Base-by-base conservation (phyloP, 2,888 invertebrate species). In the Apotomis turbidana region DNA sequence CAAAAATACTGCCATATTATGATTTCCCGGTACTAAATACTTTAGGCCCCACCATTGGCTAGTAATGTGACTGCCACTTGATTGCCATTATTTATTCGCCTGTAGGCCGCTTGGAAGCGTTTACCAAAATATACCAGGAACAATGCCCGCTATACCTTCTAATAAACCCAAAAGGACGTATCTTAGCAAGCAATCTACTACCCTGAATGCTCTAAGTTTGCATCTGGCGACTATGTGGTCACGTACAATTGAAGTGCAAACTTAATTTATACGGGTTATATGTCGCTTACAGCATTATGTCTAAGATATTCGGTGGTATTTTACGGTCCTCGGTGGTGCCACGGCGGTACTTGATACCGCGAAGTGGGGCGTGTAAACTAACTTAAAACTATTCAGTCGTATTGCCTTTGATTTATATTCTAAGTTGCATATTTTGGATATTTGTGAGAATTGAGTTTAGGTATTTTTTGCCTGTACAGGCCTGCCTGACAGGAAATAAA, bases 71-170 rank as follows among this genome's bases (percentile, higher is more conserved):
- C 69, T 68, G 60, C 70, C 70, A 69, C 70, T 74, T 74, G 67
- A 75, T 75, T 76, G 75, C 38, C 38, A 77, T 76, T 73, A 73
- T 78, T 78, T 76, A 76, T 75, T 74, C 69, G 67, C 71, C 52
- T 74, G 6, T 6, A 76, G 76, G 75, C 75, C 74, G 76, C 72
- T 76, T 71, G 76, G 76, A 79, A 78, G 78, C 78, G 78, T 78
- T 82, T 80, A 78, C 78, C 76, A 73, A 79, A 82, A 82, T 78
- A 79, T 79, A 81, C 78, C 74, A 78, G 78, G 74, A 80, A 80
- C 77, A 78, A 76, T 77, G 77, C 76, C 75, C 71, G 77, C 75
- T 74, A 74, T 77, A 74, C 78, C 70, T 74, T 74, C 46, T 10
- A 27, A 27, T 27, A 27, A 27, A 27, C 27, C 49, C 10, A 10